Evolutionary conservation across 2,113 vertebrate species (phyloP).

Genomic region (Trematomus loennbergii): DNA sequence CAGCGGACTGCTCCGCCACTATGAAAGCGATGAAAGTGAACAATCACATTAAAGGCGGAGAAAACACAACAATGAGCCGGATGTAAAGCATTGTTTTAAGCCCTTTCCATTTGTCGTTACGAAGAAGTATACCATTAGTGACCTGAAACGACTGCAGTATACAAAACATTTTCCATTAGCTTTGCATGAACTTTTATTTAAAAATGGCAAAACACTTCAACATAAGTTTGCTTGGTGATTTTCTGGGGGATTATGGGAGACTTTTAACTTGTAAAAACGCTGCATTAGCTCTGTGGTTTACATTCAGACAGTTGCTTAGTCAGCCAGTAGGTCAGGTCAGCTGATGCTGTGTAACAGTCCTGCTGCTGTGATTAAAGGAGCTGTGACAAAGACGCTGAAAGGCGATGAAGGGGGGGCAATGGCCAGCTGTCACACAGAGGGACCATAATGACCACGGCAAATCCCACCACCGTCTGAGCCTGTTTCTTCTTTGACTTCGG

Average conservation of each 20-base stretch:
- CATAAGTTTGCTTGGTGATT: not conserved
- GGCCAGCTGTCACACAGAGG: conserved; percentile 79
- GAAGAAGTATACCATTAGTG: not conserved
- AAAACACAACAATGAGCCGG: too few species aligned
- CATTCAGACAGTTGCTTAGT: conserved; percentile 36
- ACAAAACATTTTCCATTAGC: not conserved
- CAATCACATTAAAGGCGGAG: not conserved
- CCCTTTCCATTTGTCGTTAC: not conserved
- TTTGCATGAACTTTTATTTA: not conserved
- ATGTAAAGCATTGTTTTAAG: not conserved
- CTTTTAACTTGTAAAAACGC: conserved; percentile 1
- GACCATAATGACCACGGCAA: conserved; percentile 71
- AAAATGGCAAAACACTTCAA: not conserved
- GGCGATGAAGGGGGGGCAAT: conserved; percentile 46
- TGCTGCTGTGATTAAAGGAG: conserved; percentile 76
- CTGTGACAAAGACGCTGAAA: conserved; percentile 76
- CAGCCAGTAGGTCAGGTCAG: conserved; percentile 64
- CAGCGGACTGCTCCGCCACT: not conserved
- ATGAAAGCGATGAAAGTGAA: not conserved
- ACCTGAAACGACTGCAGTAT: not conserved
- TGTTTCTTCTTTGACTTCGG: conserved; percentile 64
- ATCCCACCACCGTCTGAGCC: conserved; percentile 69
- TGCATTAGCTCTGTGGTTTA: conserved; percentile 20
- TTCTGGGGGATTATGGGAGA: not conserved
- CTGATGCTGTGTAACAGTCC: conserved; percentile 74